Evolutionary conservation across 2,113 vertebrate genomes (phyloP), one percentile per base, ranked within the genome.

Genomic region (Apteryx owenii): DNA sequence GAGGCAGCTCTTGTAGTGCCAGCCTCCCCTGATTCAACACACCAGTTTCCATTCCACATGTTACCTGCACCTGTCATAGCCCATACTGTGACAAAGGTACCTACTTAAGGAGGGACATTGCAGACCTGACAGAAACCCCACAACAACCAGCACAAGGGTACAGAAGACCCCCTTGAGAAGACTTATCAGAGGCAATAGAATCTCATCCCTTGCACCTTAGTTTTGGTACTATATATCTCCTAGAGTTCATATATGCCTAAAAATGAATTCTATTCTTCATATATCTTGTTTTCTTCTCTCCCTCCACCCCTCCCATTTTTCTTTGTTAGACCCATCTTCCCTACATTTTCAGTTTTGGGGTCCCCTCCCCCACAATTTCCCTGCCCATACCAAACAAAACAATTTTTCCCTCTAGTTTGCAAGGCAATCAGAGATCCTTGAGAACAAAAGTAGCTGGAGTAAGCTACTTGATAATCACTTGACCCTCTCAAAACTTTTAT

Each of bases 21-120:
- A 82, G 58, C 31, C 54, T 68, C 36, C 78, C 5, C 29, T 44
- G 51, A 42, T 62, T 71, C 58, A 56, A 0, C 1, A 33, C 23
- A 79, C 79, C 29, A 23, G 1, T 38, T 22, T 36, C 31, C 53
- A 53, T 9, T 23, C 14, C 28, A 28, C 4, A 0, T 0, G 0
- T 70, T 36, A 22, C 48, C 61, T 6, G 0, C 2, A 19, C 3
- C n/a, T 64, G 36, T 48, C 5, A 18, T 65, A n/a, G 62, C 23
- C 25, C 4, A 0, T 7, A 5, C 1, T 7, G 18, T 53, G 29
- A 70, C 71, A 51, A 13, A 87, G 42, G 5, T 38, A 51, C 19
- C 38, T 51, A 51, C n/a, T 2, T 51, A 42, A 87, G 2, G 14
- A 14, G 17, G 3, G 2, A 42, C 2, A 5, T 44, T 69, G 66